Evolutionary conservation across 2,888 invertebrate genomes (phyloP).

Genomic region (Pinctada fucata): DNA sequence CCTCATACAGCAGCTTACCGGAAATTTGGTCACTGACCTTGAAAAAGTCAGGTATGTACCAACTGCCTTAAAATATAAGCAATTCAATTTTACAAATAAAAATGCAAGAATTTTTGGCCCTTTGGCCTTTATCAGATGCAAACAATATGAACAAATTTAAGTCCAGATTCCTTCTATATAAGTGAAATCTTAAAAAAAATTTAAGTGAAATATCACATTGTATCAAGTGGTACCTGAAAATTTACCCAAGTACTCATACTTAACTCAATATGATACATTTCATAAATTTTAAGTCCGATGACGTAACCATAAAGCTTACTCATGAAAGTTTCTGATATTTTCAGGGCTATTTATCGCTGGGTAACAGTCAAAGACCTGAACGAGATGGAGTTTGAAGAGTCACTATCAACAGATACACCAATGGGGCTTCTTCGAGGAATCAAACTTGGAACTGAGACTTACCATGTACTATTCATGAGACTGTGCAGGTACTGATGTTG

Average conservation of each 20-base stretch:
- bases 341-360: conserved; percentile 76
- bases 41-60: conserved; percentile 74
- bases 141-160: too few species aligned
- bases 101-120: not conserved
- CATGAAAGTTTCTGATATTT: too few species aligned
- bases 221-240: too few species aligned
- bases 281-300: too few species aligned
- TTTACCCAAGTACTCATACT: too few species aligned
- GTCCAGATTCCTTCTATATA: too few species aligned
- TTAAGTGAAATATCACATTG: too few species aligned
- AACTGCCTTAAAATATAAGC: not conserved
- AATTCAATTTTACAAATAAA: not conserved
- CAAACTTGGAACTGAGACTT: conserved; percentile 77
- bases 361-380: conserved; percentile 77
- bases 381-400: conserved; percentile 78
- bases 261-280: too few species aligned
- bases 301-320: too few species aligned
- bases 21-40: conserved; percentile 71
- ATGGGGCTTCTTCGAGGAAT: conserved; percentile 76
- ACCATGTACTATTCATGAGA: conserved; percentile 77
- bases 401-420: conserved; percentile 78
- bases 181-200: too few species aligned
- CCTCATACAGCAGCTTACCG: conserved; percentile 74
- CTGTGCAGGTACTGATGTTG: conserved; percentile 73
- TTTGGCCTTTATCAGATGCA: too few species aligned